Base-by-base conservation (phyloP, 2,888 invertebrate genomes). In the Coenonympha glycerion region DNA sequence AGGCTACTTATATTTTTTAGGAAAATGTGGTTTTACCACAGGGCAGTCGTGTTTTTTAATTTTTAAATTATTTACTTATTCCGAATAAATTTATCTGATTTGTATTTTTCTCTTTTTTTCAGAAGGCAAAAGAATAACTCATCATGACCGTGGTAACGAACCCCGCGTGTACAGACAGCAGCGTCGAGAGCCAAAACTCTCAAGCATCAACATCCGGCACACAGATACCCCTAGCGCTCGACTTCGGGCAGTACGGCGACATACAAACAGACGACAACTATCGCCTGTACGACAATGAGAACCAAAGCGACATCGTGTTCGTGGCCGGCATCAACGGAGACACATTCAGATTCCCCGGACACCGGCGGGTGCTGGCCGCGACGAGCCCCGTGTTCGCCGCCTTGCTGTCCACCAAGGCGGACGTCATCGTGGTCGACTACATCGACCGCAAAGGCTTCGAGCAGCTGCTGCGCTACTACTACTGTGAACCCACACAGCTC, bases 271-370 rank as follows among this genome's bases (percentile, higher is more conserved):
- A 76, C 45, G 79, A 78, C 47, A 71, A 74, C 53, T 64, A 66
- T 9, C 69, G 79, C 2, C 76, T 89, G 26, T 88, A 87, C 62
- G 88, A 89, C 60, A 79, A 84, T 57, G 89, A 90, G 71, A 81
- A 76, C 49, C 88, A 88, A 56, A 89, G 89, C 59, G 91, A 91
- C 71, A 88, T 91, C 54, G 85, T 87, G 30, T 90, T 91, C 67
- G 85, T 91, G 64, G 92, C 90, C 26, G 92, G 92, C 13, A 81
- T 89, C 59, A 89, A 89, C 48, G 89, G 89, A 16, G 90, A 91
- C 63, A 89, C 89, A 13, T 92, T 91, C 90, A 87, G 91, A 49
- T 90, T 92, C 66, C 91, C 91, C n/a, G 91, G 91, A 6, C 91
- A 92, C 64, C 87, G 90, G 4, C 86, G 89, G 37, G 88, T 91